Evolutionary conservation across 2,888 invertebrate species (phyloP), one percentile per base, ranked within the genome.

Genomic region (Apamea anceps): DNA sequence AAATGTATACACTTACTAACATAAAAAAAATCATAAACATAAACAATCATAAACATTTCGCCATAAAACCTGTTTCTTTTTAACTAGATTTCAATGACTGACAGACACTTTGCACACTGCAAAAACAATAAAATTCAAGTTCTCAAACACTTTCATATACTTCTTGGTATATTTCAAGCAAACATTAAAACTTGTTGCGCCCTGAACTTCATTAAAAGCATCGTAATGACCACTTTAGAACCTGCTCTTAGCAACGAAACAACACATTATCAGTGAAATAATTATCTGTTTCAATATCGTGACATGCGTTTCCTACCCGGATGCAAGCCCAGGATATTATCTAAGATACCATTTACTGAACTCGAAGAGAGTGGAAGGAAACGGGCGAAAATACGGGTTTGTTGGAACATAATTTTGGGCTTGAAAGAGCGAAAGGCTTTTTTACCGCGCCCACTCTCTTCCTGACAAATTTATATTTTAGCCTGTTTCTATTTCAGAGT

Each of bases 291-390:
- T 71, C 81, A 73, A 79, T 83, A 84, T 78, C 75, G 68, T 74
- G 77, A 73, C 80, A 72, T 37, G 66, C 82, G 81, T 90, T 91
- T 92, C 90, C 91, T 89, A 89, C 79, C 79, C 75, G 84, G 82
- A 88, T 71, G 85, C 86, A 78, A 85, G 87, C 77, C 74, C 54
- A 89, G 90, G 90, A 91, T 89, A 83, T 91, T 89, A 87, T 87
- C 85, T 81, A 84, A 81, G 65, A 76, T 32, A 77, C 73, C 73
- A 75, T 68, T 71, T 80, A 79, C 70, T 77, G 65, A 66, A 73
- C 78, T 81, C 42, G 42, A 75, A 75, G 54, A 72, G 75, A 80
- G 71, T 76, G 54, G 66, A 72, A 75, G 75, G 62, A 77, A 77
- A 79, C 21, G 21, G 8, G 21, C n/a, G 12, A 73, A 75, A 66